phyloP scores from a whole-genome alignment of 2,797 vertebrate genomes.

The Macropodus opercularis region DNA sequence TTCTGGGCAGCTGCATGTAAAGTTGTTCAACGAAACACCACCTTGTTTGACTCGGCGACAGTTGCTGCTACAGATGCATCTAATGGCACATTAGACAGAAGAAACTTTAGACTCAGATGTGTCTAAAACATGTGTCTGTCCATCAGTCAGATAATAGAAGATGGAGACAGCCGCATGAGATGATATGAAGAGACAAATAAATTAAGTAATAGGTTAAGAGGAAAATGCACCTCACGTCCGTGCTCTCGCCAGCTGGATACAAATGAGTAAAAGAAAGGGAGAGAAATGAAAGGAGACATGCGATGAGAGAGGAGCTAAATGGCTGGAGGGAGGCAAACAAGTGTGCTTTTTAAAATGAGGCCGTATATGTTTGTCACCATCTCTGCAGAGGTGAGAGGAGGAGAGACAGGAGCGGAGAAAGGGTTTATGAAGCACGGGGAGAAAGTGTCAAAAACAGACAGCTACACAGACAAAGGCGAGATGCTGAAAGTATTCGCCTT shows the following conservation, averaged over 20 bases:
- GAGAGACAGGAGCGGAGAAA: slow-evolving; percentile 47
- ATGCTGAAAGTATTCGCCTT: slow-evolving; percentile 70
- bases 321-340: slow-evolving; percentile 56
- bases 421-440: slow-evolving; percentile 55
- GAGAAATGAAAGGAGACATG: slow-evolving; percentile 64
- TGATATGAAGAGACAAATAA: slow-evolving; percentile 52
- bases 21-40: slow-evolving; percentile 34
- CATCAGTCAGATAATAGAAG: slow-evolving; percentile 29
- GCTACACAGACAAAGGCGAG: slow-evolving; percentile 69
- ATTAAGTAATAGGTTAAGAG: slow-evolving; percentile 47
- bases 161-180: slow-evolving; percentile 20
- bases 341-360: slow-evolving; percentile 58
- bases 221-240: slow-evolving; percentile 56
- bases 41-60: slow-evolving; percentile 32
- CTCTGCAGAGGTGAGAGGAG: slow-evolving; percentile 48
- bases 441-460: slow-evolving; percentile 75
- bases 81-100: background rate
- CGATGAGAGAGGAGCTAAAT: slow-evolving; percentile 57
- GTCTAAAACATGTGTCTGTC: slow-evolving; percentile 32
- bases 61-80: slow-evolving; percentile 1
- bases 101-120: slow-evolving; percentile 21
- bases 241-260: slow-evolving; percentile 38
- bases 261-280: slow-evolving; percentile 56
- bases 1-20: slow-evolving; percentile 16
- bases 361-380: slow-evolving; percentile 56